These are phyloP conservation scores for Drosophila robusta DNA, from an alignment of 2,888 invertebrate genomes.

Conservation along the genomic window DNA sequence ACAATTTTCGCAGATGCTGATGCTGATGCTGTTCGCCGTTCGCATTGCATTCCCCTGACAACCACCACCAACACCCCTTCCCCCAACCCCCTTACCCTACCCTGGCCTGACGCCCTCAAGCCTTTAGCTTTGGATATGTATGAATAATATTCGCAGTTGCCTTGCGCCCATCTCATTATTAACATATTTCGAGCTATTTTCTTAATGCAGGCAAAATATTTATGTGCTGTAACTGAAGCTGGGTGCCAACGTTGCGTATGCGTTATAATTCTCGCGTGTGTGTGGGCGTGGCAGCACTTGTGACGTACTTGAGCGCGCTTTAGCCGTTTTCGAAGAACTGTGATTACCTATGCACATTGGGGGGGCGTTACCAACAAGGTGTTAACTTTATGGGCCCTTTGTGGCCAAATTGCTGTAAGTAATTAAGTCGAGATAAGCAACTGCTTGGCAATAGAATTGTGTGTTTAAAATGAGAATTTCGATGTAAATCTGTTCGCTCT, in stretches of 20 bases:
- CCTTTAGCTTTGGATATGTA: constrained; percentile 36
- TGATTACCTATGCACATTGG: constrained; percentile 65
- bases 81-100: too few relatives aligned
- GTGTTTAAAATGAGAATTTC: constrained; percentile 10
- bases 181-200: constrained; percentile 77
- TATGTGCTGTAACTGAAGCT: constrained; percentile 50
- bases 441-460: constrained; percentile 10
- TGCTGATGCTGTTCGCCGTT: constrained; percentile 19
- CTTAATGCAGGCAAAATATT: constrained; percentile 64
- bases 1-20: constrained; percentile 30
- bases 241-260: constrained; percentile 55
- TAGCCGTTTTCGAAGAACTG: constrained; percentile 45
- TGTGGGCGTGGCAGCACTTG: constrained; percentile 75
- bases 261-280: constrained; percentile 48
- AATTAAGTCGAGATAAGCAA: constrained; percentile 36
- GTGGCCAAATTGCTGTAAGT: constrained; percentile 40
- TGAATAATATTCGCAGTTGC: constrained; percentile 59
- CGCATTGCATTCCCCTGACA: background rate
- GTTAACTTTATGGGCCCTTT: constrained; percentile 69
- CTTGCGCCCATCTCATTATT: constrained; percentile 65
- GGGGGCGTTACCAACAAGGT: constrained; percentile 45
- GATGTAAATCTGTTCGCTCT: background rate
- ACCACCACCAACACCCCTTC: background rate
- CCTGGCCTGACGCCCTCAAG: constrained; percentile 11
- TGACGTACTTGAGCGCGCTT: constrained; percentile 67